phyloP scores from a whole-genome alignment of 2,888 invertebrate species.

The Scelioninae gen. 2 region DNA sequence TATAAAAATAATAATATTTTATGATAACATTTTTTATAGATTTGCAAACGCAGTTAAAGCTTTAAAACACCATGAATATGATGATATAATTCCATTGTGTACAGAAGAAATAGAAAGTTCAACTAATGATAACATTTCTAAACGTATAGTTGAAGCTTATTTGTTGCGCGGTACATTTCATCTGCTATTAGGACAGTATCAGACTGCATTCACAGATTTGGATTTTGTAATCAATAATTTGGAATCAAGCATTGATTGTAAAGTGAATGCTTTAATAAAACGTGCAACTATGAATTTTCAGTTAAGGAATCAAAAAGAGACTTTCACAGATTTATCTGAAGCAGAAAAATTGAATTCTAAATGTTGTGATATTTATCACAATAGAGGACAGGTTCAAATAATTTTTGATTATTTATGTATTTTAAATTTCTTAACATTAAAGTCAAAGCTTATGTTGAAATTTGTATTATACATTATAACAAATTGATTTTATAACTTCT shows the following conservation, averaged over 20 bases:
- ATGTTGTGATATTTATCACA: slow-evolving; percentile 93
- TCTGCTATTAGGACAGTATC: slow-evolving; percentile 85
- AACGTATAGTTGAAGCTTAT: slow-evolving; percentile 79
- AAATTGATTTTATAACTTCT: too few species aligned
- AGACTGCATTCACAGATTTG: slow-evolving; percentile 84
- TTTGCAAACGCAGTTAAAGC: slow-evolving; percentile 82
- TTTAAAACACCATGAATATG: slow-evolving; percentile 84
- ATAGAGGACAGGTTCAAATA: slow-evolving; percentile 83
- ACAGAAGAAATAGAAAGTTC: slow-evolving; percentile 80
- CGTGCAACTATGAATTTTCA: slow-evolving; percentile 91
- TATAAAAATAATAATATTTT: neutral
- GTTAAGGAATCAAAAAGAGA: slow-evolving; percentile 83
- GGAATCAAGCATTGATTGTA: slow-evolving; percentile 79
- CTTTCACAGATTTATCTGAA: slow-evolving; percentile 86
- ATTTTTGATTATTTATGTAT: too few species aligned
- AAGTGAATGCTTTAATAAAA: slow-evolving; percentile 91
- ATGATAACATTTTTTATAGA: slow-evolving; percentile 26
- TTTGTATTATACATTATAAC: too few species aligned
- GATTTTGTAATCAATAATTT: slow-evolving; percentile 82
- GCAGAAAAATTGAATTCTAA: slow-evolving; percentile 87
- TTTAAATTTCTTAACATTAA: too few species aligned
- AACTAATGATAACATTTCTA: slow-evolving; percentile 9
- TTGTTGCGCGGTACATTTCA: slow-evolving; percentile 91
- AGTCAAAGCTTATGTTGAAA: too few species aligned
- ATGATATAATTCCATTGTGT: slow-evolving; percentile 86